These are phyloP conservation scores for Parotocinclus haroldoi DNA, from an alignment of 2,797 vertebrate species.

Conservation along the genomic window DNA sequence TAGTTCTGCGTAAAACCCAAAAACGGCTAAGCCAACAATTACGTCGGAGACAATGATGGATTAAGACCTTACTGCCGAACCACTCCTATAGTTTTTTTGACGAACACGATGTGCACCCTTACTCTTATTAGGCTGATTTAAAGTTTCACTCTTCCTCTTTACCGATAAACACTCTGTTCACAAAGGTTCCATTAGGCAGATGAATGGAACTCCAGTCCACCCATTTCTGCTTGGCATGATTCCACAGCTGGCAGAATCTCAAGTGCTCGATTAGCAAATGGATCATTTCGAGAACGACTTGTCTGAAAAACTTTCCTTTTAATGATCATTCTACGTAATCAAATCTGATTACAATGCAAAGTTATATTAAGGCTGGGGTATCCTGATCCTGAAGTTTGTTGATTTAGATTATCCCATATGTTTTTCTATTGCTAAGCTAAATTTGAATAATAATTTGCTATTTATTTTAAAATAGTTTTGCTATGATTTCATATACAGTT, in stretches of 20 bases:
- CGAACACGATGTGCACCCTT: background rate
- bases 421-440: too few relatives aligned
- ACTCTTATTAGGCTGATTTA: background rate
- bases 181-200: constrained; percentile 32
- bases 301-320: too few relatives aligned
- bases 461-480: too few relatives aligned
- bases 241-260: constrained; percentile 26
- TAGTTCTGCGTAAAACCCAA: too few relatives aligned
- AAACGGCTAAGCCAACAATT: background rate
- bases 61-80: background rate
- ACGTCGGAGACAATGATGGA: background rate
- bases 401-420: too few relatives aligned
- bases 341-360: too few relatives aligned
- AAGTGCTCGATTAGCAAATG: constrained; percentile 2
- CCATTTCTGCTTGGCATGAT: constrained; percentile 19
- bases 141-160: background rate
- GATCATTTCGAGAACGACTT: background rate
- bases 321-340: too few relatives aligned
- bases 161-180: constrained; percentile 24
- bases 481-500: too few relatives aligned
- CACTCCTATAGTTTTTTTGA: background rate
- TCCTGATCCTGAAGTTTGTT: too few relatives aligned
- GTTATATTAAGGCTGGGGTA: too few relatives aligned
- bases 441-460: too few relatives aligned
- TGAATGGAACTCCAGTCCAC: constrained; percentile 36